Evolutionary conservation across 2,888 invertebrate genomes (phyloP).

Genomic region (Nephrotoma flavescens): DNA sequence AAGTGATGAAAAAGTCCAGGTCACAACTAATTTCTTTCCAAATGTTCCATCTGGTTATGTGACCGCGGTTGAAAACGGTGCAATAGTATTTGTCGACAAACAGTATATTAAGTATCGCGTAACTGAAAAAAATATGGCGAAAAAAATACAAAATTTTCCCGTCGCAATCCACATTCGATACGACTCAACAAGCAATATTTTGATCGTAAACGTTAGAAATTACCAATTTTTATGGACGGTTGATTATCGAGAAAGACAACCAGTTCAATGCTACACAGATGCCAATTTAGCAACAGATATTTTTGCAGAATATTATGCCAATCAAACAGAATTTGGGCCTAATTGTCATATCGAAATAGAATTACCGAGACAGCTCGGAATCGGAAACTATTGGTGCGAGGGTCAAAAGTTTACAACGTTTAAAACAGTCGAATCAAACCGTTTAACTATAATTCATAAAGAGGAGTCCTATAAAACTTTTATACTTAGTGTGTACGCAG

Average conservation of each 20-base stretch:
- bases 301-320: neutral
- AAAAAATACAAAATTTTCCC: neutral
- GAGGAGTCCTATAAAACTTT: neutral
- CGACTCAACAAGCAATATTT: neutral
- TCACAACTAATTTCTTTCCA: neutral
- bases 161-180: neutral
- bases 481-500: neutral
- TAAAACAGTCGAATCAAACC: neutral
- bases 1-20: neutral
- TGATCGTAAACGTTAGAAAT: neutral
- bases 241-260: neutral
- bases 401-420: neutral
- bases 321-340: neutral
- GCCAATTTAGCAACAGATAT: neutral
- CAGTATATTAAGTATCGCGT: neutral
- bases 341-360: neutral
- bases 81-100: neutral
- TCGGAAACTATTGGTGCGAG: neutral
- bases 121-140: neutral
- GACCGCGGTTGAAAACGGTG: neutral
- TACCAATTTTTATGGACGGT: neutral
- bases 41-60: neutral
- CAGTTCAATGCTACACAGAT: neutral
- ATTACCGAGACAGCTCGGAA: neutral
- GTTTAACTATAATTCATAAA: neutral